Conservation (phyloP, 2,888 invertebrate species). For the Corbicula japonica region DNA sequence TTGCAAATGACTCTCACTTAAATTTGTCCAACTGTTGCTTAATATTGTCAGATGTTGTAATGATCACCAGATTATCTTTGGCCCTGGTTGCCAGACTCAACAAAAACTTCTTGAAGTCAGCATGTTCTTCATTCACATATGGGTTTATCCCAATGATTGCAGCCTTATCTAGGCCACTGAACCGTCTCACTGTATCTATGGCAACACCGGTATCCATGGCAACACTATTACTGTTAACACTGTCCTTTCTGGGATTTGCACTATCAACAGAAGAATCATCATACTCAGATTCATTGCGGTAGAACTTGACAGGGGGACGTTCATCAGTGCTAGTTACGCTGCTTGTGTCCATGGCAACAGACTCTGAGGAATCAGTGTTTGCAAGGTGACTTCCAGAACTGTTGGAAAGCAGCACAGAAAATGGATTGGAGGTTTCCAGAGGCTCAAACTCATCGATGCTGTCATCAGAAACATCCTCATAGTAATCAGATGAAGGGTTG, state of each 20-base stretch:
- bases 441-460: conserved; percentile 30
- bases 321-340: conserved; percentile 1
- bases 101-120: conserved; percentile 77
- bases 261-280: conserved; percentile 12
- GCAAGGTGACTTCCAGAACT: conserved; percentile 25
- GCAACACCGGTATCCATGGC: conserved; percentile 41
- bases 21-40: conserved; percentile 66
- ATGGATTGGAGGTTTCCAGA: conserved; percentile 49
- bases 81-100: conserved; percentile 79
- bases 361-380: conserved; percentile 5
- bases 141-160: conserved; percentile 79
- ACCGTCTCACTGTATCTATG: conserved; percentile 77
- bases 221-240: neutral
- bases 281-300: conserved; percentile 34
- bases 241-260: neutral
- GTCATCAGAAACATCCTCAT: conserved; percentile 40
- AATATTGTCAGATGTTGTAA: conserved; percentile 73
- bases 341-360: conserved; percentile 40
- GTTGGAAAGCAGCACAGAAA: conserved; percentile 32
- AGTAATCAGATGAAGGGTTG: neutral
- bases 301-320: conserved; percentile 24
- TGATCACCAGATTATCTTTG: conserved; percentile 77
- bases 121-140: conserved; percentile 74
- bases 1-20: neutral
- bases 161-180: conserved; percentile 78